Conservation (phyloP, 1,140 invertebrate genomes). For the Lordiphosa stackelbergi region DNA sequence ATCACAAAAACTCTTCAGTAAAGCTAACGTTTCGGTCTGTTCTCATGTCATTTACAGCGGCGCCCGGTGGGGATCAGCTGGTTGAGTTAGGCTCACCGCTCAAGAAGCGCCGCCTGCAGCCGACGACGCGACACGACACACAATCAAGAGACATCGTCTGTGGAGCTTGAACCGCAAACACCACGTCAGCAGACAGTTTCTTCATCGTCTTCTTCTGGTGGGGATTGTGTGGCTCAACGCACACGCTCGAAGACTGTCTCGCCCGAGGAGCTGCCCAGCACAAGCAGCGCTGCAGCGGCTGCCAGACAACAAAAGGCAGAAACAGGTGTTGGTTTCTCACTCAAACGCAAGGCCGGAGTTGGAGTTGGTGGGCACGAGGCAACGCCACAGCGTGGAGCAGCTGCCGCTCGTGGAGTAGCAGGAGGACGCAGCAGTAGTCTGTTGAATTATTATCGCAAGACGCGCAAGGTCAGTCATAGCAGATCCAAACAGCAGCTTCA, state of each 20-base stretch:
- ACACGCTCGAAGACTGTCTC: conserved; percentile 73
- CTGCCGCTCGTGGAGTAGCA: conserved; percentile 18
- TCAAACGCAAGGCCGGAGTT: conserved; percentile 26
- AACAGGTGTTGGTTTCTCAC: conserved; percentile 11
- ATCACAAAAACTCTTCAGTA: conserved; percentile 3
- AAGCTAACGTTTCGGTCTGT: conserved; percentile 10
- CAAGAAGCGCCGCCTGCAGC: conserved; percentile 66
- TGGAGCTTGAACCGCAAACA: conserved; percentile 4
- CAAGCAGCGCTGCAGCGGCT: conserved; percentile 49
- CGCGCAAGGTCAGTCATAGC: conserved; percentile 67
- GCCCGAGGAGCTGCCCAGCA: conserved; percentile 61
- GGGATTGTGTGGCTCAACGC: conserved; percentile 72
- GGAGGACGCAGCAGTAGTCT: conserved; percentile 50
- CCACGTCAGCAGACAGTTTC: conserved; percentile 13
- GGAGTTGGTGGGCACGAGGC: conserved; percentile 10
- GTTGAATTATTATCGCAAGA: conserved; percentile 74
- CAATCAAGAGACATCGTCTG: conserved; percentile 6
- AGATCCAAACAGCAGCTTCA: conserved; percentile 36
- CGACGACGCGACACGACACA: background rate
- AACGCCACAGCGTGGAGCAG: conserved; percentile 43
- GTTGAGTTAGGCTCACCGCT: conserved; percentile 54
- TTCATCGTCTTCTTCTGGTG: conserved; percentile 28
- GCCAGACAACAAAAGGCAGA: conserved; percentile 20
- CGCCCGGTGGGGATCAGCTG: conserved; percentile 54
- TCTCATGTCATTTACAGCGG: conserved; percentile 60